Conservation (phyloP, 2,113 vertebrate genomes). For the Climacteris rufus region DNA sequence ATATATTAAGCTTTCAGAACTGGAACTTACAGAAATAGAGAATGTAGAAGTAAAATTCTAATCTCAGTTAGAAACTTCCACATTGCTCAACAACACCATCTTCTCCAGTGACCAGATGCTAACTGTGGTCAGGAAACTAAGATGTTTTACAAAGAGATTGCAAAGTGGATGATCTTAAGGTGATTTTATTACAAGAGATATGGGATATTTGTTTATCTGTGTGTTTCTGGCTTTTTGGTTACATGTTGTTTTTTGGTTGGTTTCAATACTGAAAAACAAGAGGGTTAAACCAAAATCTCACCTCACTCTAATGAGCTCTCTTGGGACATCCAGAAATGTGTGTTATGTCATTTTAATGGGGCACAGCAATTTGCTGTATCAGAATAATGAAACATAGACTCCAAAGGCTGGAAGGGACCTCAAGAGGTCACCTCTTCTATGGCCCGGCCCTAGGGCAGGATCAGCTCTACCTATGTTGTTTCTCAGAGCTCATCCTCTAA, state of each 20-base stretch:
- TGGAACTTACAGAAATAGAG: background rate
- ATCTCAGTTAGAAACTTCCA: background rate
- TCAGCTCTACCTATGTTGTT: slow-evolving; percentile 4
- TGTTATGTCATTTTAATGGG: slow-evolving; percentile 24
- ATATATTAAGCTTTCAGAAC: background rate
- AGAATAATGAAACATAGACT: slow-evolving; percentile 10
- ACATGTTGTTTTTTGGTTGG: background rate
- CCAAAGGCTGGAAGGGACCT: background rate
- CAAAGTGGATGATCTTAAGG: background rate
- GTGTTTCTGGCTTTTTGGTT: background rate
- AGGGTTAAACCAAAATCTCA: background rate
- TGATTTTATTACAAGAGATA: background rate
- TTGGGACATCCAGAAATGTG: background rate
- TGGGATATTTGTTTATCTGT: background rate
- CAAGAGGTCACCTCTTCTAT: slow-evolving; percentile 1
- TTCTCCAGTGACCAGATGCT: background rate
- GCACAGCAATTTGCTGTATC: background rate
- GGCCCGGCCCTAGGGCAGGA: slow-evolving; percentile 27
- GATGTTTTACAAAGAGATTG: background rate
- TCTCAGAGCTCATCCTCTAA: background rate
- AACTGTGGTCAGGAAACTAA: background rate
- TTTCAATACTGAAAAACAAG: background rate
- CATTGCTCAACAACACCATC: background rate
- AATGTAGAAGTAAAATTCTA: background rate
- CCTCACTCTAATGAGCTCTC: slow-evolving; percentile 50